Evolutionary conservation across 2,113 vertebrate species (phyloP).

Genomic region (Antechinus stuartii): DNA sequence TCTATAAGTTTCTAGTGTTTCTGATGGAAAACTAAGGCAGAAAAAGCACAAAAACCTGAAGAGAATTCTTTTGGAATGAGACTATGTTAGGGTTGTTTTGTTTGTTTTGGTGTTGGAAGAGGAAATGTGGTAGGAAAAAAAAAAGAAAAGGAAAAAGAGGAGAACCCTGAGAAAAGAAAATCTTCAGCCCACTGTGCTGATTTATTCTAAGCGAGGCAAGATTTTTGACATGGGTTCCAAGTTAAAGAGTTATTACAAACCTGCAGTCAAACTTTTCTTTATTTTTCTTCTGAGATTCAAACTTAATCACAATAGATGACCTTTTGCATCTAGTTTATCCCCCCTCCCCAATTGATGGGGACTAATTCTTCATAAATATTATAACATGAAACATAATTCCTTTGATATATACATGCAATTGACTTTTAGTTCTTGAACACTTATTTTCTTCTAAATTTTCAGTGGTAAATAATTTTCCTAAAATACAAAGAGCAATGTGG

Average conservation of each 20-base stretch:
- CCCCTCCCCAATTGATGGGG: constrained; percentile 39
- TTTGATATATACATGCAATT: constrained; percentile 21
- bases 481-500: constrained; percentile 37
- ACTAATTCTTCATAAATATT: constrained; percentile 15
- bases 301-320: constrained; percentile 31
- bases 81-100: background rate
- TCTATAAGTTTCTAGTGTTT: constrained; percentile 58
- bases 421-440: constrained; percentile 26
- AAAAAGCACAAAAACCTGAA: background rate
- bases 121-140: background rate
- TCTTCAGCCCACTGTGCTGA: constrained; percentile 21
- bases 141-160: background rate
- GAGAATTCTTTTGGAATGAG: background rate
- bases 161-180: background rate
- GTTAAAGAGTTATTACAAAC: background rate
- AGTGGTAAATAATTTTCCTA: constrained; percentile 36
- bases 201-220: constrained; percentile 57
- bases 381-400: background rate
- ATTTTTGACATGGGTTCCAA: background rate
- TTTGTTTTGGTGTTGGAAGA: too few relatives aligned
- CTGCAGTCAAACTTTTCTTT: constrained; percentile 33
- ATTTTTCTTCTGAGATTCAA: constrained; percentile 51
- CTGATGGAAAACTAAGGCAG: constrained; percentile 16
- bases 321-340: constrained; percentile 21
- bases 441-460: constrained; percentile 62